Evolutionary conservation across 2,888 invertebrate genomes (phyloP).

Genomic region (Agonopterix heracliana): DNA sequence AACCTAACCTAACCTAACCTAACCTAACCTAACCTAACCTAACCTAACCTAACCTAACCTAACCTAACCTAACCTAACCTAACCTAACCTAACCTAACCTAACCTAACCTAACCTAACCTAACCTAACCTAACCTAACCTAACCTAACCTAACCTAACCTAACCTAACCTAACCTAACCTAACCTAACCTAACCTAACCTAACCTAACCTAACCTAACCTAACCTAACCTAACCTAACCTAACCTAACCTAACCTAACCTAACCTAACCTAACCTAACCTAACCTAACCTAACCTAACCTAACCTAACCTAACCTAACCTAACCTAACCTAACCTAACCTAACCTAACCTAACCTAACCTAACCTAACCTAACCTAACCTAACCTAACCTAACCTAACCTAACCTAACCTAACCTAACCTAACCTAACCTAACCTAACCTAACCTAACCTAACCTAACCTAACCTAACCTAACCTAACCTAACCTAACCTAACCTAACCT

Average conservation of each 20-base stretch:
- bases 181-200: conserved; percentile 13
- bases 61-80: conserved; percentile 1
- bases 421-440: conserved; percentile 15
- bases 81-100: conserved; percentile 18
- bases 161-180: conserved; percentile 12
- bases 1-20: background rate
- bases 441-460: conserved; percentile 14
- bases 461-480: too few relatives aligned
- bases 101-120: conserved; percentile 15
- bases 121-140: conserved; percentile 14
- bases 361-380: too few relatives aligned
- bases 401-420: too few relatives aligned
- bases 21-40: background rate
- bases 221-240: background rate
- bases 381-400: too few relatives aligned
- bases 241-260: conserved; percentile 11
- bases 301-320: conserved; percentile 14
- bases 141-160: conserved; percentile 9
- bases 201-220: conserved; percentile 4
- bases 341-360: conserved; percentile 6
- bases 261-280: conserved; percentile 18
- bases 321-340: background rate
- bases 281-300: conserved; percentile 1
- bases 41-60: background rate
- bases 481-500: conserved; percentile 16